A percentile compares a stretch with the other conserved stretches of the same genome.
phyloP scores from a whole-genome alignment of 2,797 vertebrate species.

The Carcharodon carcharias region DNA sequence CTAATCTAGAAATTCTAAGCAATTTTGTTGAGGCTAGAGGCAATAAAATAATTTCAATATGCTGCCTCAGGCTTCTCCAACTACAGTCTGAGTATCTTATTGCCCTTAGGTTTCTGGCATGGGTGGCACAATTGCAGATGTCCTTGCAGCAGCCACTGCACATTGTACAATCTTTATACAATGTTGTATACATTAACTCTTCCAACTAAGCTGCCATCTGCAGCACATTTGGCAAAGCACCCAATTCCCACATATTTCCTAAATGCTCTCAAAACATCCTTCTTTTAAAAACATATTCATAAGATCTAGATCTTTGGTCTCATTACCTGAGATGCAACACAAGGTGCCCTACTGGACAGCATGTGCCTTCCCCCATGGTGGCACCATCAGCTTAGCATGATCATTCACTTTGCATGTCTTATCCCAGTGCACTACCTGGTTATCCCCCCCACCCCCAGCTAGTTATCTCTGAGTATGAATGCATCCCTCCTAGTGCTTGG shows the following conservation, averaged over 20 bases:
- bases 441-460: background rate
- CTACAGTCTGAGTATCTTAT: background rate
- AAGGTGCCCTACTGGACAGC: background rate
- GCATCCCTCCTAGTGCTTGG: background rate
- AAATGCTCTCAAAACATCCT: background rate
- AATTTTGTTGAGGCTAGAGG: background rate
- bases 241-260: background rate
- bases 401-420: background rate
- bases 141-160: no score
- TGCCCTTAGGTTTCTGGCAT: background rate
- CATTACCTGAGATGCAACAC: background rate
- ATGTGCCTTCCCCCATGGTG: background rate
- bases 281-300: background rate
- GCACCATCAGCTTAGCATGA: background rate
- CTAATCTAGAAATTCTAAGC: background rate
- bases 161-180: background rate
- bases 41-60: background rate
- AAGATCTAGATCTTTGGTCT: background rate
- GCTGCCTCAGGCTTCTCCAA: background rate
- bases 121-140: background rate
- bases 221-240: background rate
- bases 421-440: background rate
- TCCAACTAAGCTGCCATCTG: background rate
- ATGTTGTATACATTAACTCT: background rate
- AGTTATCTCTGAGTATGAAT: background rate